A percentile compares a stretch with the other conserved stretches of the same genome.
These are phyloP conservation scores for Sebastes oblongus DNA, from an alignment of 2,797 vertebrate genomes.

Conservation along the genomic window DNA sequence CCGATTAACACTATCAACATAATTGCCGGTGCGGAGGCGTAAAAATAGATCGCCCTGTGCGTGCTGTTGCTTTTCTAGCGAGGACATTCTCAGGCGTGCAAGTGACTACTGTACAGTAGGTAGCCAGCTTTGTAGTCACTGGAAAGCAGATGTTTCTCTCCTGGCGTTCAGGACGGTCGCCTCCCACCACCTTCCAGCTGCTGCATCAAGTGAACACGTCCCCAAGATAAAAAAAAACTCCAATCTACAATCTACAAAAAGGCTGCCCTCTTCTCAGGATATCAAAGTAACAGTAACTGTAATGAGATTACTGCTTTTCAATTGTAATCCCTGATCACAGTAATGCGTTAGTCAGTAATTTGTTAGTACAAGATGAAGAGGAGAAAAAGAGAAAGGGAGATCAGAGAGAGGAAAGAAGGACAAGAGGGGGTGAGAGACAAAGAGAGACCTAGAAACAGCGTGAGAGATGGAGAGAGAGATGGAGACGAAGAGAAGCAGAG, in stretches of 20 bases:
- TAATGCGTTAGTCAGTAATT: neutral
- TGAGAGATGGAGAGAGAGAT: neutral
- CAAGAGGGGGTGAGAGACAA: neutral
- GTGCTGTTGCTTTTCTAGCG: neutral
- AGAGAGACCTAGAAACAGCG: neutral
- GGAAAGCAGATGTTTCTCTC: neutral
- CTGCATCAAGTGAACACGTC: neutral
- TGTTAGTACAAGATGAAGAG: neutral
- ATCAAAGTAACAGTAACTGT: neutral
- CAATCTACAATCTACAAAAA: neutral
- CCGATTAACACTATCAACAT: too few relatives aligned
- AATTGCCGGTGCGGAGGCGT: too few relatives aligned
- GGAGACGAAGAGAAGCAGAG: neutral
- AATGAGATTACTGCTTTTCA: constrained; percentile 1
- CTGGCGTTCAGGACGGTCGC: neutral
- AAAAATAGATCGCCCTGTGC: neutral
- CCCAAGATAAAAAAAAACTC: too few relatives aligned
- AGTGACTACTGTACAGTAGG: too few relatives aligned
- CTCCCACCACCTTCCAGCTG: neutral
- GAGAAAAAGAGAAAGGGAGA: too few relatives aligned
- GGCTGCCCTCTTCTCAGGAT: neutral
- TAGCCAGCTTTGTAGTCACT: neutral
- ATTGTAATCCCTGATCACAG: constrained; percentile 1
- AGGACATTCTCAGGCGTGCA: neutral
- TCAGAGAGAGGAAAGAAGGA: neutral